phyloP scores from a whole-genome alignment of 1,140 invertebrate genomes.

The Hydropsyche tenuis region DNA sequence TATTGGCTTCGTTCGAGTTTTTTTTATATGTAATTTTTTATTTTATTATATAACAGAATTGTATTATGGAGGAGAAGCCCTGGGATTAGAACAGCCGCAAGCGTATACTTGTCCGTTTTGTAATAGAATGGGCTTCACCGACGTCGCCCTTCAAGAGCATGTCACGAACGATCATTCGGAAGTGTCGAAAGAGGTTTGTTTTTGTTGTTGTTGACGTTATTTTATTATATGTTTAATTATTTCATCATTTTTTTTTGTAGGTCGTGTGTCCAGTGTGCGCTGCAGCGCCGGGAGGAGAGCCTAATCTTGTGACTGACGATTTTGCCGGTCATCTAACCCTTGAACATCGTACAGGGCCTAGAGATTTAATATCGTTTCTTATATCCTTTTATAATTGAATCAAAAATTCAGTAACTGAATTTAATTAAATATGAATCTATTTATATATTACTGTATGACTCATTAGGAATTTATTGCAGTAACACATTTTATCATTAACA shows the following conservation, averaged over 20 bases:
- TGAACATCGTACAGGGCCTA: slow-evolving; percentile 88
- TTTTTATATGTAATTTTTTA: not conserved
- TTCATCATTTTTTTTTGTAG: slow-evolving; percentile 51
- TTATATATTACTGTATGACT: too few species aligned
- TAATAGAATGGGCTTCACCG: slow-evolving; percentile 94
- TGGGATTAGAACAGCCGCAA: slow-evolving; percentile 89
- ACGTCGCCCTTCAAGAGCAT: slow-evolving; percentile 90
- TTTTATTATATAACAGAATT: slow-evolving; percentile 70
- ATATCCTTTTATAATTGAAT: slow-evolving; percentile 69
- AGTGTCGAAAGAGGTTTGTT: slow-evolving; percentile 81
- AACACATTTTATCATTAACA: too few species aligned
- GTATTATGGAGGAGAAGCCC: slow-evolving; percentile 93
- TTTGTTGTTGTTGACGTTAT: not conserved
- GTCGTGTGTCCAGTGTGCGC: slow-evolving; percentile 96
- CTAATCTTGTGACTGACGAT: slow-evolving; percentile 97
- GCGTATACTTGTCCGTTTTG: slow-evolving; percentile 97
- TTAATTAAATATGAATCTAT: too few species aligned
- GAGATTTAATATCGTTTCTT: slow-evolving; percentile 87
- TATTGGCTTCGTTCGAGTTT: not conserved
- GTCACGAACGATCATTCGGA: slow-evolving; percentile 88
- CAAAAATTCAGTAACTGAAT: too few species aligned
- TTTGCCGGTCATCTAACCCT: slow-evolving; percentile 94
- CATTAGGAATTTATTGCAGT: too few species aligned
- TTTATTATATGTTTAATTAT: slow-evolving; percentile 1
- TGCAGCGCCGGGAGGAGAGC: slow-evolving; percentile 92